Conservation (phyloP, 2,888 invertebrate genomes). For the Cantharis rufa region DNA sequence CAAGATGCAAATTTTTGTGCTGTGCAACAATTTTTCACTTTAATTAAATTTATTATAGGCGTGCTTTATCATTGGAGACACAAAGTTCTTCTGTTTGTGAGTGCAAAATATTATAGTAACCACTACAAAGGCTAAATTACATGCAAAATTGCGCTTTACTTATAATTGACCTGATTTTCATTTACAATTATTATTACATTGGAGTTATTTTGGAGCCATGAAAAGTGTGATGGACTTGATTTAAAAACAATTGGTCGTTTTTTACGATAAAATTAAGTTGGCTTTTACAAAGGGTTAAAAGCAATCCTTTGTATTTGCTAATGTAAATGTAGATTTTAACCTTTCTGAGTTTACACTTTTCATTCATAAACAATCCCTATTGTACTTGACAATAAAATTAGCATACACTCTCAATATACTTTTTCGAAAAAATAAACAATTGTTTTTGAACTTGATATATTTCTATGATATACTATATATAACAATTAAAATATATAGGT, state of each 20-base stretch:
- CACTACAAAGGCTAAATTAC: neutral
- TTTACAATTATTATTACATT: neutral
- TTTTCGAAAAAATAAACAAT: neutral
- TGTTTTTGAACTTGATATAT: neutral
- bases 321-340: constrained; percentile 9
- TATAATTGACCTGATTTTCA: neutral
- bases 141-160: neutral
- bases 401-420: constrained; percentile 6
- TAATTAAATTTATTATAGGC: neutral
- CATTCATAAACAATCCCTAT: constrained; percentile 15
- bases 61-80: neutral
- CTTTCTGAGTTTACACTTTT: constrained; percentile 18
- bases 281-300: constrained; percentile 1
- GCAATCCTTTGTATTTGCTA: constrained; percentile 1
- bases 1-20: neutral
- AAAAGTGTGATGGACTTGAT: neutral
- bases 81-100: neutral
- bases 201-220: neutral
- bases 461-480: neutral
- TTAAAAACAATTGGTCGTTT: constrained; percentile 1
- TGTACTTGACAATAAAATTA: constrained; percentile 15
- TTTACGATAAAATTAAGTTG: neutral
- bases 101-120: neutral
- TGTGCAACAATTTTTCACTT: neutral
- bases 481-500: no score